Conservation (phyloP, 2,113 vertebrate genomes). For the Lamprologus speciosus region DNA sequence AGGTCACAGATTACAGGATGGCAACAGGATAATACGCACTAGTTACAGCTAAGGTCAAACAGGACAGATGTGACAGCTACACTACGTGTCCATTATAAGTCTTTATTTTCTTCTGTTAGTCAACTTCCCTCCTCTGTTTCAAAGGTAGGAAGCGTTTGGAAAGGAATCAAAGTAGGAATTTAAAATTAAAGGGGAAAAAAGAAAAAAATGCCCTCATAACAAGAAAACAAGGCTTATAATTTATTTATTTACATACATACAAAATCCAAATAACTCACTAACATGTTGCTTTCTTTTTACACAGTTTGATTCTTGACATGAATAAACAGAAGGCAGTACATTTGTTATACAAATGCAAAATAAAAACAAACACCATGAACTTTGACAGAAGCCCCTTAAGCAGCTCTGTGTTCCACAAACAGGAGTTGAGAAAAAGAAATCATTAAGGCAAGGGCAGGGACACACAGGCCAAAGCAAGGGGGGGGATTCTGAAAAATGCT, state of each 20-base stretch:
- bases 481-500: background rate
- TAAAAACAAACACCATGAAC: conserved; percentile 22
- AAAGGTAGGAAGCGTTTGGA: background rate
- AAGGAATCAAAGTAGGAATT: background rate
- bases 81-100: too few species aligned
- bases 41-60: background rate
- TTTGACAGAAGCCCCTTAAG: conserved; percentile 45
- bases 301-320: conserved; percentile 54
- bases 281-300: conserved; percentile 58
- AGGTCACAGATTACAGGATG: background rate
- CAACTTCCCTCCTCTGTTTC: background rate
- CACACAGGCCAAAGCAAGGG: conserved; percentile 23
- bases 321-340: conserved; percentile 69
- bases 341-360: conserved; percentile 51
- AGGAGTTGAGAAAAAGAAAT: conserved; percentile 38
- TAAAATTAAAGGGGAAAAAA: background rate
- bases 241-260: conserved; percentile 79
- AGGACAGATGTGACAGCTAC: background rate
- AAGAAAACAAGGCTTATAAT: conserved; percentile 61
- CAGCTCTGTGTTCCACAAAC: conserved; percentile 42
- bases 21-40: background rate
- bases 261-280: conserved; percentile 70
- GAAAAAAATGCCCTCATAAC: background rate
- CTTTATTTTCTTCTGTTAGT: background rate
- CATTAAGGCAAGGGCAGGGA: conserved; percentile 58